These are phyloP conservation scores for Conistra vaccinii DNA, from an alignment of 2,888 invertebrate genomes.

Conservation along the genomic window DNA sequence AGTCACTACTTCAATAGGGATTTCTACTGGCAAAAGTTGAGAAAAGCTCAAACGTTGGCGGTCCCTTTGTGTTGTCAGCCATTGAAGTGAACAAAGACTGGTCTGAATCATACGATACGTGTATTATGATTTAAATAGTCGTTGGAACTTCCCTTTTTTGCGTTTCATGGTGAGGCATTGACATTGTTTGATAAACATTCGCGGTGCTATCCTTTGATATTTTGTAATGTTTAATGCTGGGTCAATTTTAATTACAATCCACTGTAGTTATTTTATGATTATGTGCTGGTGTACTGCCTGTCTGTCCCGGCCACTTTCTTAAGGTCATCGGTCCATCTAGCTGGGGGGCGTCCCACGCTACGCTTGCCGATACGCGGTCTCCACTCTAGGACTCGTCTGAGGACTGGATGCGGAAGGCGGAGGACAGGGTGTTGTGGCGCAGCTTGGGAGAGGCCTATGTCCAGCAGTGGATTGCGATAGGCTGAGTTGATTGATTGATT, in stretches of 20 bases:
- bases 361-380: too few species aligned
- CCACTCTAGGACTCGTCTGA: too few species aligned
- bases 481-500: too few species aligned
- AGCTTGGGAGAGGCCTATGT: too few species aligned
- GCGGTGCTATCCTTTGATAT: neutral
- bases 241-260: neutral
- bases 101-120: slow-evolving; percentile 49
- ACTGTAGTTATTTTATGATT: neutral
- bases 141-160: slow-evolving; percentile 22
- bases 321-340: too few species aligned
- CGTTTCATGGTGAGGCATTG: slow-evolving; percentile 14
- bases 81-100: slow-evolving; percentile 57
- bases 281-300: neutral
- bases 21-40: slow-evolving; percentile 47
- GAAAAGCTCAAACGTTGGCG: slow-evolving; percentile 50
- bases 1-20: slow-evolving; percentile 44
- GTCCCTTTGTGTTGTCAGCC: slow-evolving; percentile 54
- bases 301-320: too few species aligned
- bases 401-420: too few species aligned
- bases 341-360: too few species aligned
- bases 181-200: slow-evolving; percentile 23
- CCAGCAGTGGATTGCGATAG: too few species aligned
- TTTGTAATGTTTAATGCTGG: neutral
- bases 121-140: slow-evolving; percentile 56
- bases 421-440: too few species aligned